Percentiles rank a stretch among this genome's conserved stretches.
Conservation (phyloP, 1,140 invertebrate genomes). For the Drosophila novamexicana region DNA sequence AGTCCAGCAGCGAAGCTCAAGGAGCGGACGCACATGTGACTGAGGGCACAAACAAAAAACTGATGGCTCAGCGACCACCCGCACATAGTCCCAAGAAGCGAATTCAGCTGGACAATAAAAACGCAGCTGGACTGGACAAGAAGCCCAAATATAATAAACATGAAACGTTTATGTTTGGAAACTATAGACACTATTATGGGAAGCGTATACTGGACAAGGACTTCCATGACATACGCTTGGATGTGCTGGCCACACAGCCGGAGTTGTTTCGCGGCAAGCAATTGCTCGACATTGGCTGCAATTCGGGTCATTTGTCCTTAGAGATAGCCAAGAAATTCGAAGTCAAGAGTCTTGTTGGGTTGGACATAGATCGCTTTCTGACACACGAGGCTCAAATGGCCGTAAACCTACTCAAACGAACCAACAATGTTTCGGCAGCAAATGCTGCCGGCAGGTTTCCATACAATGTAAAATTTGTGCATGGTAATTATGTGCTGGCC, state of each 20-base stretch:
- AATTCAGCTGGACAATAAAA: slow-evolving; percentile 33
- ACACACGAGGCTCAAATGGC: slow-evolving; percentile 86
- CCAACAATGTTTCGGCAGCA: slow-evolving; percentile 14
- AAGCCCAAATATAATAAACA: slow-evolving; percentile 43
- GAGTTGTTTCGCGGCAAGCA: slow-evolving; percentile 95
- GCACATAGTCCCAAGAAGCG: slow-evolving; percentile 58
- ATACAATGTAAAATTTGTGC: slow-evolving; percentile 67
- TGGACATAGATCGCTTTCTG: slow-evolving; percentile 97
- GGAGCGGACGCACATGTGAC: slow-evolving; percentile 5
- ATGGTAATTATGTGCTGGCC: slow-evolving; percentile 97
- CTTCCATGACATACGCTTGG: slow-evolving; percentile 92
- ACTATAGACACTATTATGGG: slow-evolving; percentile 92
- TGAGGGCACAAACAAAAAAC: neutral
- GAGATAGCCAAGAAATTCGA: slow-evolving; percentile 92
- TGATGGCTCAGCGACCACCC: neutral
- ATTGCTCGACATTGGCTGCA: slow-evolving; percentile 98
- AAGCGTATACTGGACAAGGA: slow-evolving; percentile 92
- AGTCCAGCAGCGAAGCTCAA: neutral
- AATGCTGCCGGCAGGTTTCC: slow-evolving; percentile 48
- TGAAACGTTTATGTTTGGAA: slow-evolving; percentile 71
- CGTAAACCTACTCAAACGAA: slow-evolving; percentile 50
- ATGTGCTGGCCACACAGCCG: slow-evolving; percentile 89
- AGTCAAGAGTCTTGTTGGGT: slow-evolving; percentile 93
- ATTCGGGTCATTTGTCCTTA: slow-evolving; percentile 96
- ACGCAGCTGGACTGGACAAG: neutral